These are phyloP conservation scores for Euleptes europaea DNA, from an alignment of 2,113 vertebrate genomes.

Conservation along the genomic window DNA sequence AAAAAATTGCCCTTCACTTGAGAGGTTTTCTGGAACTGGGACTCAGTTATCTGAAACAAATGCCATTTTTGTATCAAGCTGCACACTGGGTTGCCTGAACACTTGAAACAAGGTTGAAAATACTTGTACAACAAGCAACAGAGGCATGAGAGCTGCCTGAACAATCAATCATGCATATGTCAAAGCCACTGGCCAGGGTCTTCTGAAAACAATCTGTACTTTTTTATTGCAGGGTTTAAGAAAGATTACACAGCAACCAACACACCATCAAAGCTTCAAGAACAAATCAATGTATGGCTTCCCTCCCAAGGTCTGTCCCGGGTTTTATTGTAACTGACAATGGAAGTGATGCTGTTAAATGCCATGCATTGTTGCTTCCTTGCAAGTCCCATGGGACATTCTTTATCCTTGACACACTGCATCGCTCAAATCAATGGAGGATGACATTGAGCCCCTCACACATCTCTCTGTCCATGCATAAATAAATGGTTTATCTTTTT, in stretches of 20 bases:
- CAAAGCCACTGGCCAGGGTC: conserved; percentile 13
- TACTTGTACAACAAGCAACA: not conserved
- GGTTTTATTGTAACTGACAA: conserved; percentile 48
- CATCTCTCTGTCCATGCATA: not conserved
- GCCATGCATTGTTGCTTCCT: conserved; percentile 5
- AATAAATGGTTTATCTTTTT: not conserved
- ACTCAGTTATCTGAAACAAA: not conserved
- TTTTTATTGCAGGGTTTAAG: conserved; percentile 62
- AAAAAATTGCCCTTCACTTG: not conserved
- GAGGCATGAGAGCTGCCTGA: not conserved
- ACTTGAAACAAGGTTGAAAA: not conserved
- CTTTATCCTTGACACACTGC: not conserved
- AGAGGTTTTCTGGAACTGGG: not conserved
- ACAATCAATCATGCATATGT: conserved; percentile 13
- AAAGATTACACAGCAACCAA: conserved; percentile 54
- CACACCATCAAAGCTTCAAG: conserved; percentile 34
- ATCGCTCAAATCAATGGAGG: conserved; percentile 6
- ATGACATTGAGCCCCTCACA: not conserved
- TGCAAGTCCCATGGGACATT: not conserved
- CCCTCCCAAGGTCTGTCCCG: conserved; percentile 53
- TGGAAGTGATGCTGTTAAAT: not conserved
- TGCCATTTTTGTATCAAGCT: not conserved
- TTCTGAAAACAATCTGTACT: conserved; percentile 63
- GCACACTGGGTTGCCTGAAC: not conserved
- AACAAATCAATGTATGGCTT: conserved; percentile 51